These are phyloP conservation scores for Epinotia brunnichana DNA, from an alignment of 2,888 invertebrate species.

Conservation along the genomic window DNA sequence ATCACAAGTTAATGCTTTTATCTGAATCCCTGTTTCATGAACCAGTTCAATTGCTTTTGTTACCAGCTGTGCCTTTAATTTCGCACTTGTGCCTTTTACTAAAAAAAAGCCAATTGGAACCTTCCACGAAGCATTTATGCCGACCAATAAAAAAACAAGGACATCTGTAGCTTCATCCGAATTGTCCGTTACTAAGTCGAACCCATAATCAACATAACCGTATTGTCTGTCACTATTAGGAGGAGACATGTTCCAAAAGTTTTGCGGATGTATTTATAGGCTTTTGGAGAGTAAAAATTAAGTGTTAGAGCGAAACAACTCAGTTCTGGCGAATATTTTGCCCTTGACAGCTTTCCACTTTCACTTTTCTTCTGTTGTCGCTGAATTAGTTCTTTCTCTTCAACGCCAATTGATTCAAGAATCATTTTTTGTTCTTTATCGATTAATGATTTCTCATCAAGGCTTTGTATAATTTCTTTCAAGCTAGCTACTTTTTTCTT, in stretches of 20 bases:
- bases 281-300: conserved; percentile 32
- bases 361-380: conserved; percentile 2
- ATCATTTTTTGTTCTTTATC: too few species aligned
- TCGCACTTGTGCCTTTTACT: conserved; percentile 28
- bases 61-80: conserved; percentile 19
- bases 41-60: background rate
- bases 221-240: conserved; percentile 2
- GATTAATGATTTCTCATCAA: too few species aligned
- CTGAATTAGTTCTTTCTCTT: too few species aligned
- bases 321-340: conserved; percentile 36
- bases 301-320: conserved; percentile 37
- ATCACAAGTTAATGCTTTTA: conserved; percentile 1
- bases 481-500: too few species aligned
- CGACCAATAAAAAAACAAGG: conserved; percentile 18
- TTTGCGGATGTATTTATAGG: conserved; percentile 30
- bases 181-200: conserved; percentile 4
- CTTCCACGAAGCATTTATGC: conserved; percentile 32
- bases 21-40: background rate
- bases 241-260: conserved; percentile 31
- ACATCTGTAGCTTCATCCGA: conserved; percentile 1
- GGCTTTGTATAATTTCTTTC: too few species aligned
- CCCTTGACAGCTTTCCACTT: conserved; percentile 22
- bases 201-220: conserved; percentile 14
- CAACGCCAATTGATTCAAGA: too few species aligned
- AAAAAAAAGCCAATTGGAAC: conserved; percentile 42